Evolutionary conservation across 2,888 invertebrate genomes (phyloP), one percentile per base, ranked within the genome.

Genomic region (Tuta absoluta): DNA sequence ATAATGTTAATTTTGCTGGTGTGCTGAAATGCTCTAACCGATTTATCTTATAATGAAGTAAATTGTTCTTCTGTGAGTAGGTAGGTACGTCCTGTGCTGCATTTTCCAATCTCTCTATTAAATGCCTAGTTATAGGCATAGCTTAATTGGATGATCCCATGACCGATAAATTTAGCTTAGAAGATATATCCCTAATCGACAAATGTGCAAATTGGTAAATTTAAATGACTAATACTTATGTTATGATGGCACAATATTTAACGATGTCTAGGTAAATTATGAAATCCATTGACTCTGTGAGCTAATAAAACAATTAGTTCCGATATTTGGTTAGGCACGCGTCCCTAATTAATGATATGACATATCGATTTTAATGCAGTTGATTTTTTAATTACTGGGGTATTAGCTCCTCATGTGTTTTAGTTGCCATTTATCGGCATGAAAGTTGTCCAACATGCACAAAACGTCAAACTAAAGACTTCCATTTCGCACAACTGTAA

Each of bases 291-390:
- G 56, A 56, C 56, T n/a, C n/a, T n/a, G n/a, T 56, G 17, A 17
- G 51, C 21, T 51, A 23, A 53, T 24, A 53, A n/a, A 28, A 53
- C 28, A n/a, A 28, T 56, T 56, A 56, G 24, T 56, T 33, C n/a
- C 17, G 24, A 33, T 56, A 56, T 56, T 33, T 56, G 7, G 24
- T 24, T 33, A 33, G 51, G 49, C 33, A 59, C 63, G 59, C 63
- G 63, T 59, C 59, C 59, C 59, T 59, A 59, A 59, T 51, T 63
- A 51, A 63, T 58, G n/a, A 38, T 23, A 63, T 63, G 37, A 12
- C 23, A 53, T 24, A 53, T 53, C 51, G 23, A 49, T 53, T 53
- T 53, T 1, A 53, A 24, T 4, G 23, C 14, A 21, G 23, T 53
- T 24, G 14, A 23, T 14, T 53, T n/a, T 14, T 2, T 24, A 21